Conservation (phyloP, 2,888 invertebrate species). For the Phania funesta region DNA sequence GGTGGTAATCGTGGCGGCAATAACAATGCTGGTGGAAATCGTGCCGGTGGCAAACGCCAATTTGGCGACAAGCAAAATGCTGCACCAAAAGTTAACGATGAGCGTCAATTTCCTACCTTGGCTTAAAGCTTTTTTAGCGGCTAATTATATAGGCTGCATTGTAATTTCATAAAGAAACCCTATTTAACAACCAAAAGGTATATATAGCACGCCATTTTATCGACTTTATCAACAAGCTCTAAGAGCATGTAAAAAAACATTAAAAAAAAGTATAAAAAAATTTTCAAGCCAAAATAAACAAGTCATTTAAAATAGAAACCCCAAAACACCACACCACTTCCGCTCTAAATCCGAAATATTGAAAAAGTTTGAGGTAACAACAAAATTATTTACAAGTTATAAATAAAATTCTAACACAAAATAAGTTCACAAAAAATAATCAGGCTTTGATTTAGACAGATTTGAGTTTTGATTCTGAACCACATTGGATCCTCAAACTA, state of each 20-base stretch:
- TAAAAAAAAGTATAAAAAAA: constrained; percentile 20
- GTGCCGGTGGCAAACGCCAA: constrained; percentile 71
- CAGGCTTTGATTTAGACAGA: constrained; percentile 7
- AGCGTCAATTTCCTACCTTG: constrained; percentile 97
- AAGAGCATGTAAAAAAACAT: constrained; percentile 20
- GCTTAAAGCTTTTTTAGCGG: constrained; percentile 82
- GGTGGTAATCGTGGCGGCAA: constrained; percentile 68
- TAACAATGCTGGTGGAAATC: constrained; percentile 48
- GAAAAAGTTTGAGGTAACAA: not conserved
- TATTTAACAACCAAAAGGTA: not conserved
- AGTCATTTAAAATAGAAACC: constrained; percentile 59
- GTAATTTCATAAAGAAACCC: not conserved
- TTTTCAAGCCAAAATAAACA: constrained; percentile 67
- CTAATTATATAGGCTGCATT: not conserved
- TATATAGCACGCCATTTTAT: not conserved
- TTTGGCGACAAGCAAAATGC: constrained; percentile 75
- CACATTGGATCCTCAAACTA: constrained; percentile 60
- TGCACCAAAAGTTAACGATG: constrained; percentile 96
- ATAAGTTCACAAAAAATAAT: constrained; percentile 14
- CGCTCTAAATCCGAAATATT: constrained; percentile 16
- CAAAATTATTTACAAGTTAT: not conserved
- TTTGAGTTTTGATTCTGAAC: constrained; percentile 52
- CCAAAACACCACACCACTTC: constrained; percentile 47
- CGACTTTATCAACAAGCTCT: constrained; percentile 22
- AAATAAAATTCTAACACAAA: not conserved